A percentile compares a stretch with the other conserved stretches of the same genome.
phyloP scores from a whole-genome alignment of 2,888 invertebrate genomes.

The Incurvaria masculella region DNA sequence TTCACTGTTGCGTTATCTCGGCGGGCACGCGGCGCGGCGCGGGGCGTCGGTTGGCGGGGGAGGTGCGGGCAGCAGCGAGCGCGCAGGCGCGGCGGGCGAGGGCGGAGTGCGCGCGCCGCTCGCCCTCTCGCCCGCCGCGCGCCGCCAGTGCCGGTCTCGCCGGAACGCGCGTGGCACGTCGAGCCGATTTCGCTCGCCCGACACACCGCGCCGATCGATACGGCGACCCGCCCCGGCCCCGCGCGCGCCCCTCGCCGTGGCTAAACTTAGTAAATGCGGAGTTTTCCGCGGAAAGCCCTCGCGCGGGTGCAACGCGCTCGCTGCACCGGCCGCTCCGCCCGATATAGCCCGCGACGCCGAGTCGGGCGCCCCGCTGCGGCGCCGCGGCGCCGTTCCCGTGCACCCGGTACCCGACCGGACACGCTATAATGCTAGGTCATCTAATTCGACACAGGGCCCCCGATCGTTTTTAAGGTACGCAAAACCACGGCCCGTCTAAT shows the following conservation, averaged over 20 bases:
- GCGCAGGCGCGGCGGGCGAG: conserved; percentile 20
- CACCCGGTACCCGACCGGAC: too few relatives aligned
- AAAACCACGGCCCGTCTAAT: too few relatives aligned
- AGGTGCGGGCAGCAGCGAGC: conserved; percentile 49
- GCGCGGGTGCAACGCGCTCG: neutral
- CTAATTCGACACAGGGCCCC: too few relatives aligned
- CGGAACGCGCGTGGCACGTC: conserved; percentile 48
- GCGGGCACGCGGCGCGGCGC: neutral
- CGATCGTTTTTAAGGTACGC: too few relatives aligned
- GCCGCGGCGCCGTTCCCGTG: conserved; percentile 20
- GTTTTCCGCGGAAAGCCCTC: too few relatives aligned
- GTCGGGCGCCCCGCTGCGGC: conserved; percentile 27
- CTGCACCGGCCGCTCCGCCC: neutral
- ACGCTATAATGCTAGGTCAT: too few relatives aligned
- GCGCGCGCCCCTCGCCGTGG: conserved; percentile 25
- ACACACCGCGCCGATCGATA: conserved; percentile 17
- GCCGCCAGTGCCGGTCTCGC: conserved; percentile 47
- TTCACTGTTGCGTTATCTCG: conserved; percentile 3
- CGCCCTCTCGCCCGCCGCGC: conserved; percentile 16
- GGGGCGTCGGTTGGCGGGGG: conserved; percentile 39
- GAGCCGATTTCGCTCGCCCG: conserved; percentile 27
- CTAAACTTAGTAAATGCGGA: neutral
- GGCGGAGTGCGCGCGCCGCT: neutral
- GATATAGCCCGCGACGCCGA: conserved; percentile 32
- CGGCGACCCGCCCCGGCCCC: conserved; percentile 10